A percentile compares a stretch with the other conserved stretches of the same genome.
phyloP scores from a whole-genome alignment of 2,113 vertebrate genomes.

The Phylloscopus trochiloides region DNA sequence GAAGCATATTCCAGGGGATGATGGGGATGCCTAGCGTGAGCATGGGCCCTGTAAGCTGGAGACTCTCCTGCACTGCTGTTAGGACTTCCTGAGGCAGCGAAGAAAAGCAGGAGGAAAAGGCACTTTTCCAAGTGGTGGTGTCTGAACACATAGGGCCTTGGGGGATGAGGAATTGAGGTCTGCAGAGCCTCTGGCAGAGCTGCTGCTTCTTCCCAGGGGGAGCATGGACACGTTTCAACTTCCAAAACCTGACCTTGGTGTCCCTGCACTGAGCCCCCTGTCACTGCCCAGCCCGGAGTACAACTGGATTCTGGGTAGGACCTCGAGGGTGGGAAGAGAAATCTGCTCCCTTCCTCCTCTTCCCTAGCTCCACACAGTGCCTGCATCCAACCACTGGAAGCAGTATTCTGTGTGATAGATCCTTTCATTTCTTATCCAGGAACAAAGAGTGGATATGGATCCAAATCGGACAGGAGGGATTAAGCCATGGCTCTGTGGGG shows the following conservation, averaged over 20 bases:
- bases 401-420: neutral
- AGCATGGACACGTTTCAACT: rapidly evolving
- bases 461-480: neutral
- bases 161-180: neutral
- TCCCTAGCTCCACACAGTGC: neutral
- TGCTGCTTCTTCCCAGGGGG: neutral
- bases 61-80: neutral
- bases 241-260: neutral
- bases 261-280: neutral
- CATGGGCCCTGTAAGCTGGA: neutral
- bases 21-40: neutral
- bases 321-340: neutral
- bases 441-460: neutral
- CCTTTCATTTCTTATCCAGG: neutral
- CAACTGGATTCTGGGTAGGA: neutral
- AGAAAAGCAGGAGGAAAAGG: neutral
- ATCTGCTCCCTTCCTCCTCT: neutral
- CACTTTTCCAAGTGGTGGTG: neutral
- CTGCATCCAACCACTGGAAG: neutral
- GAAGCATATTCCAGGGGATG: neutral
- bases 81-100: neutral
- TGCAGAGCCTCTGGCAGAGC: neutral
- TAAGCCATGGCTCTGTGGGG: neutral
- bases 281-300: neutral
- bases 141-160: neutral